Percentiles rank a stretch among this genome's conserved stretches.
phyloP scores from a whole-genome alignment of 2,113 vertebrate genomes.

The Eretmochelys imbricata region DNA sequence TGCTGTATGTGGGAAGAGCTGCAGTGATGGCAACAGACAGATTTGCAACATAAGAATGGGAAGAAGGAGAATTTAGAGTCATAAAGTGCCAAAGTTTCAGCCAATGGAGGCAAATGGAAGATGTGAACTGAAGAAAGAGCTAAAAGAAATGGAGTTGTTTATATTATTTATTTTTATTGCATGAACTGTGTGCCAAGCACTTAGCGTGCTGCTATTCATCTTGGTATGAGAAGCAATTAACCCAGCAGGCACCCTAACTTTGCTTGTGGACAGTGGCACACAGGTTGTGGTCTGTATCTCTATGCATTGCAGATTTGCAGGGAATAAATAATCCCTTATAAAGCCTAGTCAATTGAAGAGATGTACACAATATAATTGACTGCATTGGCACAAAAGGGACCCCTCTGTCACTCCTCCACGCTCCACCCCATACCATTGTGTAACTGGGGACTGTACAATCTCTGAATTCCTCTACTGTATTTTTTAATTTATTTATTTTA shows the following conservation, averaged over 20 bases:
- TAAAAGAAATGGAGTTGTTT: conserved; percentile 23
- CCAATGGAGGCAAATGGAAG: conserved; percentile 62
- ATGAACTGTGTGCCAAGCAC: conserved; percentile 22
- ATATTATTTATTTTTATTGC: conserved; percentile 60
- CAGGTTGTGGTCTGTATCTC: neutral
- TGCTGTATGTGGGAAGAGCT: neutral
- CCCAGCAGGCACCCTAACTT: neutral
- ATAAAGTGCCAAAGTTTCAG: conserved; percentile 61
- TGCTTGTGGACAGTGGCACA: neutral
- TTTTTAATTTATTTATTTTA: neutral
- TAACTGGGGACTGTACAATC: neutral
- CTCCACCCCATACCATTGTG: neutral
- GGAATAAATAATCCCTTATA: neutral
- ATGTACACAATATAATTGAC: neutral
- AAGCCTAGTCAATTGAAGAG: neutral
- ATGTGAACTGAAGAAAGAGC: conserved; percentile 53
- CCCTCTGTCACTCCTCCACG: neutral
- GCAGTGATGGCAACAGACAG: conserved; percentile 27
- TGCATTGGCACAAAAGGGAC: neutral
- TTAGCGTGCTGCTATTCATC: neutral
- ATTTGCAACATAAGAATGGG: neutral
- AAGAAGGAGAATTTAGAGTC: conserved; percentile 50
- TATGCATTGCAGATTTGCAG: neutral
- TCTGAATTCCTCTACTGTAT: neutral
- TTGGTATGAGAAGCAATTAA: conserved; percentile 13